Evolutionary conservation across 2,113 vertebrate species (phyloP), one percentile per base, ranked within the genome.

Genomic region (Aptenodytes patagonicus): DNA sequence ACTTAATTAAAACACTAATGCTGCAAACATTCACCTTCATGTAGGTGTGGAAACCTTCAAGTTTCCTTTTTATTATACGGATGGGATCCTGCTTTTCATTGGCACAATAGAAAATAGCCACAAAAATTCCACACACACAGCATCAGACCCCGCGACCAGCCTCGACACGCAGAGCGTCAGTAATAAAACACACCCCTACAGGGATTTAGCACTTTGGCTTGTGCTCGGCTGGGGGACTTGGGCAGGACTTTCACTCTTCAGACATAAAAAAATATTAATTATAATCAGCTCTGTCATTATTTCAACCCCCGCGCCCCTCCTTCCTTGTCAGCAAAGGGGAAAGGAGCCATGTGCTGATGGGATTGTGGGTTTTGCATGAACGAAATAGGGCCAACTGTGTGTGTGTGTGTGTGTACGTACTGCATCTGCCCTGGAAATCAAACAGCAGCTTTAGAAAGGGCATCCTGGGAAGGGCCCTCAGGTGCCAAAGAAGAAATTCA

Each of bases 91-190:
- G 90, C 96, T 97, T 95, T 95, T 90, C 83, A 97, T 83, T 95
- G 94, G 96, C 93, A 95, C 80, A 97, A 95, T 95, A 93, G 95
- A 93, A 97, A 92, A 97, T 97, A 97, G 97, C 97, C 98, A 97
- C 97, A 98, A 96, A 85, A 98, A 99, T 99, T 99, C 98, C 98
- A 98, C 96, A 98, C 97, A 97, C 98, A 98, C 98, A 98, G 97
- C 97, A 98, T 98, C 98, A 98, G 95, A 96, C 94, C 94, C 91
- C 4, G 7, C 25, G 10, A 98, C 98, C 98, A 97, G 99, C 98
- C 98, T 96, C 96, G 28, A 98, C 99, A 99, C 7, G 99, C 97
- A 97, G 46, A 97, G 97, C 97, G 96, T 94, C 95, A 94, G 98
- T 82, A 98, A 92, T 95, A 94, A 95, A 98, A 98, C 98, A 97